Evolutionary conservation across 2,888 invertebrate genomes (phyloP).

Genomic region (Syrista parreyssii): DNA sequence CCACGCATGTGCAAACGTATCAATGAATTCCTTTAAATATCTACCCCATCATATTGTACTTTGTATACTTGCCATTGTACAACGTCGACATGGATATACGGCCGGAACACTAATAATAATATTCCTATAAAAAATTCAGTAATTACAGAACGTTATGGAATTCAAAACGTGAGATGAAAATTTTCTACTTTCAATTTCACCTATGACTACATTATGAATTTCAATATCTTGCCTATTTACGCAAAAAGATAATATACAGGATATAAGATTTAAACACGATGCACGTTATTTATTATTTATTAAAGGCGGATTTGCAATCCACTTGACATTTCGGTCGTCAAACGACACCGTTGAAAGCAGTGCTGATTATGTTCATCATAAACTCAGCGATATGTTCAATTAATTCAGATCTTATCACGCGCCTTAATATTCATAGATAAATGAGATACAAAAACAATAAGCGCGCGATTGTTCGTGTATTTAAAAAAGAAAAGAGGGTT

Average conservation of each 20-base stretch:
- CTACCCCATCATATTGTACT: not conserved
- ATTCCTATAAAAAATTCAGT: not conserved
- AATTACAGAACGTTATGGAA: not conserved
- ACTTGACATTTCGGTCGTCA: not conserved
- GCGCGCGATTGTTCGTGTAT: slow-evolving; percentile 29
- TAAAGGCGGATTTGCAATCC: not conserved
- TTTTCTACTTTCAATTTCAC: not conserved
- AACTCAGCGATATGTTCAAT: not conserved
- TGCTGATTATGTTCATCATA: not conserved
- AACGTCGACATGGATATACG: not conserved
- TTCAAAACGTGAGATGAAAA: not conserved
- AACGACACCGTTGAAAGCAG: not conserved
- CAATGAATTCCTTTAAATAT: not conserved
- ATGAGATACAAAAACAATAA: not conserved
- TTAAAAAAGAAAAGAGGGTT: not conserved
- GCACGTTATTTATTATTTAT: not conserved
- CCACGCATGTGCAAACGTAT: not conserved
- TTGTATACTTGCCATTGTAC: not conserved
- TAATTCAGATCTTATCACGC: not conserved
- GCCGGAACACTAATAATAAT: not conserved
- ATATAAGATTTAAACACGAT: not conserved
- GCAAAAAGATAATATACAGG: not conserved
- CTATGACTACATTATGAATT: not conserved
- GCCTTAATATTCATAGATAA: not conserved
- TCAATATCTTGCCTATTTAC: not conserved